phyloP scores from a whole-genome alignment of 2,888 invertebrate genomes.

The Cheilosia impressa region DNA sequence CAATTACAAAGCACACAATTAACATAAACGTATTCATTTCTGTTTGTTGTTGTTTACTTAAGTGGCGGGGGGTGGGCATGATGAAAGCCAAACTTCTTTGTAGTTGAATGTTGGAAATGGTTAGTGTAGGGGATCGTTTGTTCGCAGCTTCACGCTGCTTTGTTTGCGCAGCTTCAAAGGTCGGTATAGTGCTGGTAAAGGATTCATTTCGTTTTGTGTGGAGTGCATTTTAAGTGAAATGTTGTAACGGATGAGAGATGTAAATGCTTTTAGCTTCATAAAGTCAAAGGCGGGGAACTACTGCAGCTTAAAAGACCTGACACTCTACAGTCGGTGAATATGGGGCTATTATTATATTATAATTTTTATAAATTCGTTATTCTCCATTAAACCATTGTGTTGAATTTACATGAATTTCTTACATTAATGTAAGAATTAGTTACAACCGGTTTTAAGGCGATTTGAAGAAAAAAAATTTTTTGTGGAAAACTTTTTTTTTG shows the following conservation, averaged over 20 bases:
- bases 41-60: conserved; percentile 41
- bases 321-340: background rate
- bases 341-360: too few relatives aligned
- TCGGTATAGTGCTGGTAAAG: conserved; percentile 2
- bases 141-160: background rate
- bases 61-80: background rate
- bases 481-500: too few relatives aligned
- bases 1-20: conserved; percentile 74
- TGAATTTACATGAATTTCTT: too few relatives aligned
- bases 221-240: conserved; percentile 15
- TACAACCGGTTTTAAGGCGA: too few relatives aligned
- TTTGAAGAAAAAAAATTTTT: too few relatives aligned
- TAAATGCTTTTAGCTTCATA: conserved; percentile 22
- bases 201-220: conserved; percentile 8
- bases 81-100: conserved; percentile 28
- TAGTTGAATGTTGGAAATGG: conserved; percentile 44
- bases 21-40: conserved; percentile 72
- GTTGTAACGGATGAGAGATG: conserved; percentile 24
- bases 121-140: conserved; percentile 8
- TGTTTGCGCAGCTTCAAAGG: background rate
- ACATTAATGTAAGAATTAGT: too few relatives aligned
- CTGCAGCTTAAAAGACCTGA: background rate
- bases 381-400: too few relatives aligned
- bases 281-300: conserved; percentile 5
- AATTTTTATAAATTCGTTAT: too few relatives aligned